These are phyloP conservation scores for Tretioscincus oriximinensis DNA, from an alignment of 2,113 vertebrate genomes.

Conservation along the genomic window DNA sequence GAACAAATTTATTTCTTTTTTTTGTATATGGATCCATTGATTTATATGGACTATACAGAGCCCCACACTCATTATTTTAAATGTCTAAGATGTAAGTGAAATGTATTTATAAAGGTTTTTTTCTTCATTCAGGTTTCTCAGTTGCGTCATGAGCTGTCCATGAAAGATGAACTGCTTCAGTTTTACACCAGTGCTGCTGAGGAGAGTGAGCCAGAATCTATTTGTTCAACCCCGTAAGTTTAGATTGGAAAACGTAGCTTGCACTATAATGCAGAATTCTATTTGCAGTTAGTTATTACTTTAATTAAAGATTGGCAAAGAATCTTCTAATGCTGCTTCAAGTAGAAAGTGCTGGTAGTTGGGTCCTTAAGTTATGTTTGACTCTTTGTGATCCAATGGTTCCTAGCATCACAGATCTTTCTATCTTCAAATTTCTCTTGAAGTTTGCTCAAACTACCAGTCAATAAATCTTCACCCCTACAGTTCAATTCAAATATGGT, in stretches of 20 bases:
- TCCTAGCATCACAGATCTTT: no score
- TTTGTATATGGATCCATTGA: neutral
- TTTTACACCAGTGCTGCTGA: conserved; percentile 94
- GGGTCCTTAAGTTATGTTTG: no score
- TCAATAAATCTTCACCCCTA: neutral
- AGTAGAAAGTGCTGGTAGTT: neutral
- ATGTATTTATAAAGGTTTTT: neutral
- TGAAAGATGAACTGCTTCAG: conserved; percentile 98
- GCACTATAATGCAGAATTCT: no score
- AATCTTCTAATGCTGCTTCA: neutral
- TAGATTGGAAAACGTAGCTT: rapidly evolving
- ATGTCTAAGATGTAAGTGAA: neutral
- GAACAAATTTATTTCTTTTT: neutral
- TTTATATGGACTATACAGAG: conserved; percentile 13
- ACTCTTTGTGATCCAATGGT: no score
- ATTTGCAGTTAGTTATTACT: no score
- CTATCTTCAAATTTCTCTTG: no score
- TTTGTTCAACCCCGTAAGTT: conserved; percentile 90
- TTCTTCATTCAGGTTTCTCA: conserved; percentile 86
- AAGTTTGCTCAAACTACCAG: no score
- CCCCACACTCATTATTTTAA: neutral
- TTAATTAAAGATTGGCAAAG: no score
- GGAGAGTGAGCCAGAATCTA: conserved; percentile 90
- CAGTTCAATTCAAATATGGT: neutral
- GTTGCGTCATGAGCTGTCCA: conserved; percentile 92